Base-by-base conservation (phyloP, 1,140 invertebrate species). In the Carposina sasakii region DNA sequence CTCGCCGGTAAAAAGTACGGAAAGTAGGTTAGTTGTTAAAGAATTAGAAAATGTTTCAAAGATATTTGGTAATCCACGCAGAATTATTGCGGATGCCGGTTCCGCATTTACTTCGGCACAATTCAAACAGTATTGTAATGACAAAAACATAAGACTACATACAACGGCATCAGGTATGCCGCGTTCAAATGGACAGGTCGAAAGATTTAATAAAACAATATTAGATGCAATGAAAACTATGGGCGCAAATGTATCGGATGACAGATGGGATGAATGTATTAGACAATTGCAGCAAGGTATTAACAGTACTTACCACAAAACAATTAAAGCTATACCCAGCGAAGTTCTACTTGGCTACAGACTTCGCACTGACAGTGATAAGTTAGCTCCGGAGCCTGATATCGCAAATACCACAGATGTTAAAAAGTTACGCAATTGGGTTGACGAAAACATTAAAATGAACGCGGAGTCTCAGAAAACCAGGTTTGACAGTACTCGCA, bases 301-400 rank as follows among this genome's bases (percentile, higher is more conserved):
- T 6, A 37, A 37, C n/a, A 37, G 34, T n/a, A 37, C 34, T 4
- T 9, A 19, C 4, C 34, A 37, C 5, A 37, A 37, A 37, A 37
- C 34, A 8, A 37, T 37, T 19, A 37, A 37, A 17, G 34, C 34
- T 19, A n/a, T 37, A 8, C 34, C 34, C n/a, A 37, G 34, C 17
- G 34, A 37, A 19, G 34, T 13, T 3, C 13, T 37, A 3, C 20
- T 37, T 19, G 34, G 34, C 2, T 37, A 37, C 16, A 4, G 34
- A 17, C 13, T 37, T 10, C 17, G 34, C 16, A 37, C 13, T 4
- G 34, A 37, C 5, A 37, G 34, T 37, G 34, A 37, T n/a, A 37
- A 17, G 5, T 15, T 46, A 6, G 4, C 13, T 6, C 34, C 34
- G 17, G 34, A 37, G 8, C 24, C 24, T 28, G 24, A 28, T 12